Conservation (phyloP, 2,113 vertebrate genomes). For the Pycnonotus jocosus region DNA sequence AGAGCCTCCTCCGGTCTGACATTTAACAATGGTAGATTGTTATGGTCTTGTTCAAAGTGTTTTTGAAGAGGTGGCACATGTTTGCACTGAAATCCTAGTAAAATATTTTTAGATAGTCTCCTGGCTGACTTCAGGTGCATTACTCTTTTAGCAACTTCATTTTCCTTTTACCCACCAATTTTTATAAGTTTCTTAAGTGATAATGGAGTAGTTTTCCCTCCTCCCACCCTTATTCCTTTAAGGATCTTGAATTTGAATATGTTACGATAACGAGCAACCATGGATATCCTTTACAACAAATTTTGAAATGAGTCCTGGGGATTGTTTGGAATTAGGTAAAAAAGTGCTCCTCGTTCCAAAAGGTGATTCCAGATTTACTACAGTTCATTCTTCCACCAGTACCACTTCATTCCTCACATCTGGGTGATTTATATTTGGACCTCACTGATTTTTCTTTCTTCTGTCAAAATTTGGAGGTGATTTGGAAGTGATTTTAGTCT, state of each 20-base stretch:
- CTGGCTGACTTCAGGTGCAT: not conserved
- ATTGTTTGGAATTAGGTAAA: not conserved
- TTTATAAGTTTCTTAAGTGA: not conserved
- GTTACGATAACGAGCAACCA: not conserved
- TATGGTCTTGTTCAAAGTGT: not conserved
- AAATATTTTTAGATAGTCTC: not conserved
- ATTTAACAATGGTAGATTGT: not conserved
- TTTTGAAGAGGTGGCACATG: not conserved
- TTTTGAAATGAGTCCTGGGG: not conserved
- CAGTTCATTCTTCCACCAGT: not conserved
- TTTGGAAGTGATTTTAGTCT: not conserved
- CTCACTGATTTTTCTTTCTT: not conserved
- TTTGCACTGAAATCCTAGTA: not conserved
- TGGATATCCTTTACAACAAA: not conserved
- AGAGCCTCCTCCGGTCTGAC: not conserved
- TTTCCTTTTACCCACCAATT: not conserved
- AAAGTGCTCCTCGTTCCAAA: not conserved
- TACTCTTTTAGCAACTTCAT: not conserved
- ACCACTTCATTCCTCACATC: accelerated
- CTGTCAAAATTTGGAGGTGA: not conserved
- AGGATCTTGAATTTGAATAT: not conserved
- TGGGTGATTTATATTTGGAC: not conserved
- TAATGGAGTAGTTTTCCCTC: not conserved
- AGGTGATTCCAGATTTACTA: not conserved
- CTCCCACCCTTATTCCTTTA: not conserved